phyloP scores from a whole-genome alignment of 2,888 invertebrate genomes.

The Pomacea canaliculata region DNA sequence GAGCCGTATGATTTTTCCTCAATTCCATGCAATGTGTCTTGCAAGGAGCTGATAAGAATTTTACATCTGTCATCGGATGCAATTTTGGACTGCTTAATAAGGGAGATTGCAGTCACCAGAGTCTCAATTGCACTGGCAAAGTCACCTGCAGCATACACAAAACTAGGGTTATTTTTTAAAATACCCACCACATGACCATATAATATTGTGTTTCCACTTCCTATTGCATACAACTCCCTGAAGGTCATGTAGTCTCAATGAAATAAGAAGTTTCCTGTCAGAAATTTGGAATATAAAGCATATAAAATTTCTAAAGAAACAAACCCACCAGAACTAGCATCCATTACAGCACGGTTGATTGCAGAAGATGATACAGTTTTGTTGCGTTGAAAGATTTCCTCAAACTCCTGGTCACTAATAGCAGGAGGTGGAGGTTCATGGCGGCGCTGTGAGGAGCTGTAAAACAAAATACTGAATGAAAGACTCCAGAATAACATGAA shows the following conservation, averaged over 20 bases:
- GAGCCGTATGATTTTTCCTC: constrained; percentile 94
- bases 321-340: constrained; percentile 85
- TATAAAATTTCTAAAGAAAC: no score
- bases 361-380: constrained; percentile 97
- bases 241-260: no score
- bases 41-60: constrained; percentile 94
- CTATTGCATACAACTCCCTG: no score
- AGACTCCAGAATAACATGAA: background rate
- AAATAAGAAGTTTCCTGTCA: no score
- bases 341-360: constrained; percentile 95
- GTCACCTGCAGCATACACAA: constrained; percentile 77
- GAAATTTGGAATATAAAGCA: no score
- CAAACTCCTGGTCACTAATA: constrained; percentile 89
- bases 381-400: constrained; percentile 97
- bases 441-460: constrained; percentile 27
- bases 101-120: constrained; percentile 96
- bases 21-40: constrained; percentile 96
- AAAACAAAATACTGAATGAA: background rate
- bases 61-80: constrained; percentile 97
- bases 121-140: constrained; percentile 99
- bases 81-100: constrained; percentile 97
- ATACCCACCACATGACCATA: no score
- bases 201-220: no score
- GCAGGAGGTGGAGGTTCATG: constrained; percentile 59
- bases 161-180: no score